Evolutionary conservation across 2,888 invertebrate genomes (phyloP).

Genomic region (Pocota personata): DNA sequence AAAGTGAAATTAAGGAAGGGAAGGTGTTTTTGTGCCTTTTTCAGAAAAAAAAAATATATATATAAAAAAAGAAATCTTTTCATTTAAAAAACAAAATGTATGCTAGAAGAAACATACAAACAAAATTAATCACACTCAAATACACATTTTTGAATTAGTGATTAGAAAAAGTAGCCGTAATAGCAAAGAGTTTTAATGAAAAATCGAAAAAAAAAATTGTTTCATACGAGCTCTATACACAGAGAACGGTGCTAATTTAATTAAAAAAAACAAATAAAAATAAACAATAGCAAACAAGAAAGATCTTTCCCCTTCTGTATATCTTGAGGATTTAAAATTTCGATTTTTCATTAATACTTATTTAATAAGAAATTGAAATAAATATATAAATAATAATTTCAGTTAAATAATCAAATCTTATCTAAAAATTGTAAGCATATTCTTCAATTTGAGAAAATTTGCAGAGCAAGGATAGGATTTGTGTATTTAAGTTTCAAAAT

Average conservation of each 20-base stretch:
- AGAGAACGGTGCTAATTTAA: constrained; percentile 48
- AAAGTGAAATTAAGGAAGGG: constrained; percentile 67
- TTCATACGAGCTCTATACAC: constrained; percentile 24
- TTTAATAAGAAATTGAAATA: constrained; percentile 35
- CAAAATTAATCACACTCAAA: constrained; percentile 49
- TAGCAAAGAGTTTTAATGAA: constrained; percentile 47
- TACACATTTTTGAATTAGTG: constrained; percentile 60
- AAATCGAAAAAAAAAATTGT: constrained; percentile 30
- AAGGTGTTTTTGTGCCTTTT: constrained; percentile 77
- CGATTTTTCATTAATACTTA: constrained; percentile 50
- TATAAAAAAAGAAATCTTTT: constrained; percentile 45
- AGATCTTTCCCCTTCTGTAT: not conserved
- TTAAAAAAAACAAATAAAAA: constrained; percentile 3
- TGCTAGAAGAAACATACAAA: not conserved
- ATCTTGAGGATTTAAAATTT: constrained; percentile 4
- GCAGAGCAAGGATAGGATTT: constrained; percentile 19
- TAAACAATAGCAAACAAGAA: not conserved
- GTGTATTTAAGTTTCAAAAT: constrained; percentile 55
- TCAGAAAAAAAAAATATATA: constrained; percentile 63
- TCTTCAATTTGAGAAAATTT: constrained; percentile 28
- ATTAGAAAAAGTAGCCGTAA: constrained; percentile 50
- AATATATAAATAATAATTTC: constrained; percentile 48
- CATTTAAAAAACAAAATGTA: constrained; percentile 31
- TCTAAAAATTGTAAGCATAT: constrained; percentile 16
- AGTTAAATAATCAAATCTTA: constrained; percentile 40